Evolutionary conservation across 2,113 vertebrate species (phyloP), one percentile per base, ranked within the genome.

Genomic region (Atrichornis clamosus): DNA sequence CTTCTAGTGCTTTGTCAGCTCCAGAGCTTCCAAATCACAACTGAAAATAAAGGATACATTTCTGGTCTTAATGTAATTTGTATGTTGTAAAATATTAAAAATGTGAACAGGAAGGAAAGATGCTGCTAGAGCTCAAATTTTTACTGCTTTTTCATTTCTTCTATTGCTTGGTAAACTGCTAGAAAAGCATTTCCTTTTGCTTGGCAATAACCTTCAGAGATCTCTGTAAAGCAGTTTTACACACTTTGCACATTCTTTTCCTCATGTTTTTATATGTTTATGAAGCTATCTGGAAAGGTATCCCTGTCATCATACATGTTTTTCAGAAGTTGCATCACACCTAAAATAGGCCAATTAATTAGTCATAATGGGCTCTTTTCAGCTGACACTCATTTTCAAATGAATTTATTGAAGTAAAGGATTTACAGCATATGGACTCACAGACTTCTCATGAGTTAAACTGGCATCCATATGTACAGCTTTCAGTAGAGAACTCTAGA

Each of bases 321-420:
- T 84, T 41, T 52, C 32, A 81, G 44, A 87, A 87, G 10, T 59
- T 58, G 76, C 65, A 68, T 33, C 44, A 76, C 33, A 55, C 30
- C 88, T 95, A 74, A 85, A 91, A 46, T 76, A 95, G 80, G 56
- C 62, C 85, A 94, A 72, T 94, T 74, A 93, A 76, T 53, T 87
- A 86, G 75, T 84, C 93, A 87, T 74, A 90, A 90, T 33, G 92
- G 72, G 92, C 80, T 95, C 62, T 93, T 91, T 82, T 82, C 83
- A 97, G 86, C 72, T 97, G 90, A 94, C 76, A 78, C 78, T 97
- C 92, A 95, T 96, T 97, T 98, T 98, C 89, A 97, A 98, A 98
- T 97, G 91, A 95, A 96, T 98, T 98, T 98, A 98, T 98, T 98
- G 94, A 98, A 97, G 97, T 97, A 98, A 98, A 97, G 95, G 95